Conservation (phyloP, 2,888 invertebrate species). For the Eupithecia centaureata region DNA sequence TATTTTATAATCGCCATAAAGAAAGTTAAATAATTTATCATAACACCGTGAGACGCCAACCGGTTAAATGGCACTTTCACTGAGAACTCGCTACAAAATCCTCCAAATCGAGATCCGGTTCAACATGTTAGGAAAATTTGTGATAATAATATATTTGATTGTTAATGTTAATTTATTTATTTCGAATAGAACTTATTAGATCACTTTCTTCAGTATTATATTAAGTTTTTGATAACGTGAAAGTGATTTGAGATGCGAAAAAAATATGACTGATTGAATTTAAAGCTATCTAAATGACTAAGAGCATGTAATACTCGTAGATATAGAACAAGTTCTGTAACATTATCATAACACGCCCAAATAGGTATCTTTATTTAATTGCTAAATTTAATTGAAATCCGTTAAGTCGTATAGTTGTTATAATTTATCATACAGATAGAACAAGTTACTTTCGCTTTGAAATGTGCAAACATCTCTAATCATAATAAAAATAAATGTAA, state of each 20-base stretch:
- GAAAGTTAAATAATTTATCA: constrained; percentile 72
- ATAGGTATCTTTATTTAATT: not conserved
- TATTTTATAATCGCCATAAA: constrained; percentile 39
- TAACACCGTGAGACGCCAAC: constrained; percentile 65
- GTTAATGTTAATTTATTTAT: constrained; percentile 10
- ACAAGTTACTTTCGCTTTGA: not conserved
- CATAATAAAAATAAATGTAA: too few relatives aligned
- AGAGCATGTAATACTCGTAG: not conserved
- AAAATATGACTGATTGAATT: not conserved
- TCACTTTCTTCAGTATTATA: constrained; percentile 18
- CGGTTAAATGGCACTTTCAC: constrained; percentile 78
- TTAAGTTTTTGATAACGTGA: constrained; percentile 29
- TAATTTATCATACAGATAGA: not conserved
- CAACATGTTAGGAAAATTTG: constrained; percentile 47
- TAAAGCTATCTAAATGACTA: not conserved
- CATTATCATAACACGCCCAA: not conserved
- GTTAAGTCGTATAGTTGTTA: not conserved
- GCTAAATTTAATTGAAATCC: not conserved
- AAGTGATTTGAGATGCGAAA: not conserved
- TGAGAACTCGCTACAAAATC: constrained; percentile 53
- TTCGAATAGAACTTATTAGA: constrained; percentile 19
- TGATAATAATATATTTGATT: constrained; percentile 42
- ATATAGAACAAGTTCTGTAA: not conserved
- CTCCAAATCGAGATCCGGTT: constrained; percentile 70
- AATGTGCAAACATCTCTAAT: not conserved